phyloP scores from a whole-genome alignment of 2,888 invertebrate species.

The Pristionchus exspectatus region DNA sequence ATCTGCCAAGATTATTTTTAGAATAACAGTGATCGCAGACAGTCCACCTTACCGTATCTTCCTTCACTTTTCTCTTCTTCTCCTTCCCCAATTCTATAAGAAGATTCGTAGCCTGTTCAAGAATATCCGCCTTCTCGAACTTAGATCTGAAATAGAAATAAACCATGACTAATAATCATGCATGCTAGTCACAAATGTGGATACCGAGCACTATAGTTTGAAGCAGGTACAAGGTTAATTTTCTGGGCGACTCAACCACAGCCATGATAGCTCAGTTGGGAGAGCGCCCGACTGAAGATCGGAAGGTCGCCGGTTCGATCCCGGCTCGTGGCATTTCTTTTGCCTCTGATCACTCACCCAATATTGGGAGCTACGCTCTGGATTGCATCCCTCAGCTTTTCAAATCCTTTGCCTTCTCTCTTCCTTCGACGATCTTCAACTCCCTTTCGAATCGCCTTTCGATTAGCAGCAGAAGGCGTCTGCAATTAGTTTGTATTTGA shows the following conservation, averaged over 20 bases:
- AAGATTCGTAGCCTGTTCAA: conserved; percentile 18
- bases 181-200: too few relatives aligned
- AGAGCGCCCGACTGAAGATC: conserved; percentile 79
- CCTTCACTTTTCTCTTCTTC: not conserved
- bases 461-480: not conserved
- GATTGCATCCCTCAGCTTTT: not conserved
- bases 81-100: not conserved
- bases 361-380: not conserved
- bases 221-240: not conserved
- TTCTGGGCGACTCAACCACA: not conserved
- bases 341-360: conserved; percentile 11
- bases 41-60: not conserved
- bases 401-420: not conserved
- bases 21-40: too few relatives aligned
- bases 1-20: not conserved
- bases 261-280: conserved; percentile 76
- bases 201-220: not conserved
- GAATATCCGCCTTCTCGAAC: conserved; percentile 40
- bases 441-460: not conserved
- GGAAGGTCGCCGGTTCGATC: conserved; percentile 78
- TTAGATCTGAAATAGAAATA: not conserved
- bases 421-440: not conserved
- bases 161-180: not conserved
- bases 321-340: conserved; percentile 72
- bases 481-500: not conserved